Conservation (phyloP, 2,888 invertebrate genomes). For the Stenurella melanura region DNA sequence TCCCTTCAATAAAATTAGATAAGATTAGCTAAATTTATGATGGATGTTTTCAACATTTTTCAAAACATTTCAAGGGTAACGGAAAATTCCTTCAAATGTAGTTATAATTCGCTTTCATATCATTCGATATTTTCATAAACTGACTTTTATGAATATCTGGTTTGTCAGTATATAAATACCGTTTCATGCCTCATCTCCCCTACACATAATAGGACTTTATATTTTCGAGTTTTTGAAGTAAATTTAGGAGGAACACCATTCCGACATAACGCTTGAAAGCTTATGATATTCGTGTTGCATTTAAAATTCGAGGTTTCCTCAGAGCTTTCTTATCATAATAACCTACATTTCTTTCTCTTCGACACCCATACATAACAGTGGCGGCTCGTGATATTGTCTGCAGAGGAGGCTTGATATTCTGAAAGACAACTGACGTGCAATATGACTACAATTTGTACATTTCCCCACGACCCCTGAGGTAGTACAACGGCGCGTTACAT, state of each 20-base stretch:
- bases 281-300: slow-evolving; percentile 23
- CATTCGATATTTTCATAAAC: too few species aligned
- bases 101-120: not conserved
- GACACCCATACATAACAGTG: slow-evolving; percentile 26
- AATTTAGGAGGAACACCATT: slow-evolving; percentile 2
- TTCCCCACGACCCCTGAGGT: too few species aligned
- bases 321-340: slow-evolving; percentile 41
- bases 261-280: not conserved
- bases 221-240: not conserved
- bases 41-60: too few species aligned
- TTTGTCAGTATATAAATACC: not conserved
- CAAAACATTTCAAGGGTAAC: too few species aligned
- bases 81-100: too few species aligned
- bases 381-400: too few species aligned
- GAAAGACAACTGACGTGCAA: too few species aligned
- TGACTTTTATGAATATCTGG: not conserved
- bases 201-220: not conserved
- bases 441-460: too few species aligned
- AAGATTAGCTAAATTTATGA: too few species aligned
- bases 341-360: slow-evolving; percentile 36
- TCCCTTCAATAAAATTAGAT: too few species aligned
- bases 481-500: too few species aligned
- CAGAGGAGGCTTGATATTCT: too few species aligned
- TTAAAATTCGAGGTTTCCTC: slow-evolving; percentile 29
- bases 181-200: not conserved